phyloP scores from a whole-genome alignment of 2,888 invertebrate species.

The Pherbina coryleti region DNA sequence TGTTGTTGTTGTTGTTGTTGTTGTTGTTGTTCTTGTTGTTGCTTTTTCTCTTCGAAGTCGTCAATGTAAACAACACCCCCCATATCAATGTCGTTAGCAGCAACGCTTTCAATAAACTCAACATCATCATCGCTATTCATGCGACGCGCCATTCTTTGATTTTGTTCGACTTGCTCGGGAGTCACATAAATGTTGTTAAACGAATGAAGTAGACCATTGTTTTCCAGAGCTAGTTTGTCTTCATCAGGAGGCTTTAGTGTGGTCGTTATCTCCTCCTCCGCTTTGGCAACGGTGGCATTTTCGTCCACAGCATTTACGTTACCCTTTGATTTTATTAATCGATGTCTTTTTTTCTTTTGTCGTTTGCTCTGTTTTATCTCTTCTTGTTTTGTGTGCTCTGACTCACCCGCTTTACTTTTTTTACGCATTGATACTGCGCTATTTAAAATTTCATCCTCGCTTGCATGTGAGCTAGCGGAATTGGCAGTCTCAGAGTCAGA shows the following conservation, averaged over 20 bases:
- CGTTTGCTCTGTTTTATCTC: too few species aligned
- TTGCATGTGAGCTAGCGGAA: neutral
- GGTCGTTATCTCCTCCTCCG: neutral
- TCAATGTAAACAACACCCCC: conserved; percentile 38
- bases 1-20: conserved; percentile 44
- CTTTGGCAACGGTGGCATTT: neutral
- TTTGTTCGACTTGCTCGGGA: conserved; percentile 45
- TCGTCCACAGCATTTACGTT: neutral
- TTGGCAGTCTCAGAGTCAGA: neutral
- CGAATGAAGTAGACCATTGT: conserved; percentile 60
- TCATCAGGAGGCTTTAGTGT: neutral
- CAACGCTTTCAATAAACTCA: neutral
- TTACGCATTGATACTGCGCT: neutral
- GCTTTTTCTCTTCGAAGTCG: conserved; percentile 38
- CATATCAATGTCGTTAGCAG: conserved; percentile 31
- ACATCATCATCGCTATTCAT: neutral
- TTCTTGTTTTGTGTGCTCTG: neutral
- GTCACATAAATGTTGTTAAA: conserved; percentile 61
- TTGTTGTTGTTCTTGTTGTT: conserved; percentile 42
- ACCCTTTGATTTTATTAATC: neutral
- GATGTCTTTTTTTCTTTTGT: neutral
- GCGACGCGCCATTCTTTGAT: conserved; percentile 28
- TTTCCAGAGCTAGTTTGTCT: conserved; percentile 49
- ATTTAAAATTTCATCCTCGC: conserved; percentile 10
- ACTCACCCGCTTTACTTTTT: neutral